These are phyloP conservation scores for Chlorodrepanis virens DNA, from an alignment of 2,113 vertebrate species.

Conservation along the genomic window DNA sequence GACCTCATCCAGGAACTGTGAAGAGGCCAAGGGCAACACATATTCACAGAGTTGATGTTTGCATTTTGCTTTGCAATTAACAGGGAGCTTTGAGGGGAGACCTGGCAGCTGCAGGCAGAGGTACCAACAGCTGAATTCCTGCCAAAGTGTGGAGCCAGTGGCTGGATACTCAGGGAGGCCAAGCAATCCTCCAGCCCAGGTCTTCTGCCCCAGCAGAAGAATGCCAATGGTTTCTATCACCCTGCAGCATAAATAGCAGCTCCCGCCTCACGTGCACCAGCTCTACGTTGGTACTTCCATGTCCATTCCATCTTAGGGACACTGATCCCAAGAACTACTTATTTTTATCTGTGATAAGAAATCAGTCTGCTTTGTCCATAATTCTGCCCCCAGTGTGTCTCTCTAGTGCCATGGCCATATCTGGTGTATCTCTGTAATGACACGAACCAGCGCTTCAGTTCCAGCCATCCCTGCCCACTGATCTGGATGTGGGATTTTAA, in stretches of 20 bases:
- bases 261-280: fast-evolving
- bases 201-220: neutral
- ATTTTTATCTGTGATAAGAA: neutral
- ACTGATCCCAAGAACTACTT: neutral
- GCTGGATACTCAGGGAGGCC: neutral
- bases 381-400: neutral
- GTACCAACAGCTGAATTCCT: neutral
- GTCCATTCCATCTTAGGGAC: neutral
- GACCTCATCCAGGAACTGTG: neutral
- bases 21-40: neutral
- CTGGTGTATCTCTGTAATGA: neutral
- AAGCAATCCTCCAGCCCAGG: neutral
- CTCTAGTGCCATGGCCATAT: neutral
- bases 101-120: neutral
- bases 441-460: neutral
- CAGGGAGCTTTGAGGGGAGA: neutral
- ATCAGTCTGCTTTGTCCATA: neutral
- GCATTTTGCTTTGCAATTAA: neutral
- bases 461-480: neutral
- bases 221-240: neutral
- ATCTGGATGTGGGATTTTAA: neutral
- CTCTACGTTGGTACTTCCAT: neutral
- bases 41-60: neutral
- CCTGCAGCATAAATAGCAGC: neutral
- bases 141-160: neutral